Base-by-base conservation (phyloP, 2,888 invertebrate genomes). In the Galerucella nymphaeae region DNA sequence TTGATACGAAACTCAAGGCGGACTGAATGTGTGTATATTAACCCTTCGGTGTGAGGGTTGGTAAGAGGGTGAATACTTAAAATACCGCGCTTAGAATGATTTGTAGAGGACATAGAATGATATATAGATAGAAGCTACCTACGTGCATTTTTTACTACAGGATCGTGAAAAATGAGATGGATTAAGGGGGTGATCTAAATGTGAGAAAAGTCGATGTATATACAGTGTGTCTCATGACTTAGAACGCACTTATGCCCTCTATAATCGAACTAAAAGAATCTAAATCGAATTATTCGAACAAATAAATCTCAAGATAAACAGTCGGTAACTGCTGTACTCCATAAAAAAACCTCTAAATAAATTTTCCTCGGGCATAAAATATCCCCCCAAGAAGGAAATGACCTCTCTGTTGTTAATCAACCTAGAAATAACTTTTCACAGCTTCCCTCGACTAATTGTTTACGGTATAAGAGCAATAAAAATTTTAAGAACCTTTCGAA, bases 401-500 rank as follows among this genome's bases (percentile, higher is more conserved):
- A 61, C 59, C 68, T 68, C 61, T 57, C 59, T 58, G 66, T 42
- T 38, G 30, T 38, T 53, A 66, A 66, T 30, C 48, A 48, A 50
- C 38, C 68, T 38, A 61, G 61, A 68, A 68, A 68, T 68, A 68
- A 68, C 68, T 68, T 61, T 68, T 68, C 68, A 61, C 68, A 68
- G 68, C 59, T 68, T 68, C 68, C 68, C 68, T 20, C 61, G 42
- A 13, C 53, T 72, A 72, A 73, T 73, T 73, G 73, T 73, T 73
- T 70, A 70, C 70, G 61, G 73, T 62, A 73, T 70, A 50, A 61
- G 70, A 61, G 61, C 66, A 48, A 59, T 66, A 70, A 70, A 70
- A 66, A 70, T 66, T 73, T 73, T 73, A 73, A 63, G 70, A 57
- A 73, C 71, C 30, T 68, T 61, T 68, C 61, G 38, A 68, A 59